phyloP scores from a whole-genome alignment of 1,140 invertebrate genomes.

The Neotoxoptera formosana region DNA sequence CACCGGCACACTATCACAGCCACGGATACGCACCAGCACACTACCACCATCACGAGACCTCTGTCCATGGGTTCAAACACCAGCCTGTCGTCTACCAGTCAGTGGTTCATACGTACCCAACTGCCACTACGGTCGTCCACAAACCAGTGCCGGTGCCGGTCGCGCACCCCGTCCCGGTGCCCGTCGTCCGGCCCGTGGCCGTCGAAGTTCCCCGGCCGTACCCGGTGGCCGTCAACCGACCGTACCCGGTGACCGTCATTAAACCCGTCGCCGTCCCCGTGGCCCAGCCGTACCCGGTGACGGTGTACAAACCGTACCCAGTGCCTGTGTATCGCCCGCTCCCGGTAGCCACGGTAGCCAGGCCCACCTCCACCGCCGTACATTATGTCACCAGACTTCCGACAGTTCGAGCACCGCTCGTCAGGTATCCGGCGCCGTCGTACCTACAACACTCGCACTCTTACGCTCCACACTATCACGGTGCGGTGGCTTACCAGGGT shows the following conservation, averaged over 20 bases:
- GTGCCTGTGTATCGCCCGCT: conserved; percentile 30
- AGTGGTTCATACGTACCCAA: conserved; percentile 34
- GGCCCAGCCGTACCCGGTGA: conserved; percentile 54
- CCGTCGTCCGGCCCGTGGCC: conserved; percentile 1
- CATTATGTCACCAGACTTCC: not conserved
- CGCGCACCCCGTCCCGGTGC: conserved; percentile 23
- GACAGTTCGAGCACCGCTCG: not conserved
- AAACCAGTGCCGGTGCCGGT: conserved; percentile 36
- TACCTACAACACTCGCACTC: not conserved
- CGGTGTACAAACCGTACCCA: conserved; percentile 52
- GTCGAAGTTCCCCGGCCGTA: conserved; percentile 48
- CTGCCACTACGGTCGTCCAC: conserved; percentile 38
- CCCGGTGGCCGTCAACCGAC: conserved; percentile 39
- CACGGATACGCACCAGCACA: not conserved
- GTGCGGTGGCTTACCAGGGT: not conserved
- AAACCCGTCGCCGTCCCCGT: conserved; percentile 50
- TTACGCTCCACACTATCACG: not conserved
- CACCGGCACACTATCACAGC: not conserved
- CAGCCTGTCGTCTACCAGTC: conserved; percentile 47
- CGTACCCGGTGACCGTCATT: conserved; percentile 39
- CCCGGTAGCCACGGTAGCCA: not conserved
- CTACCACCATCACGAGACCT: not conserved
- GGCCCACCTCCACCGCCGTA: not conserved
- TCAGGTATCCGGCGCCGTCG: not conserved
- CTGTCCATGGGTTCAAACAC: conserved; percentile 25